Conservation (phyloP, 2,888 invertebrate genomes). For the Penaeus monodon region DNA sequence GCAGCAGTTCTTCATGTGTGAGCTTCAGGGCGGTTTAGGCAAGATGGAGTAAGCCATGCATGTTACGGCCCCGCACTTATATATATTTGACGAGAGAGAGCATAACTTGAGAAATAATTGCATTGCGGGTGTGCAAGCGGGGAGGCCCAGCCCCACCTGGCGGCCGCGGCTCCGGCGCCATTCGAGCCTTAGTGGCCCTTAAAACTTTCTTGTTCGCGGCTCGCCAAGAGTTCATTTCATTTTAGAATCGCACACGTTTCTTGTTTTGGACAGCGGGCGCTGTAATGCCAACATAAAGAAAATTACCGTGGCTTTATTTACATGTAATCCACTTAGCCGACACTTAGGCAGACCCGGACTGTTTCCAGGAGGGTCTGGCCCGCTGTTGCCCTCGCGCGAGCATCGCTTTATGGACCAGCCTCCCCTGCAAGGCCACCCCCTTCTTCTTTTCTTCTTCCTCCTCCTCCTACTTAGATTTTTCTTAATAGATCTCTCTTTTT, state of each 20-base stretch:
- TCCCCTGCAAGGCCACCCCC: neutral
- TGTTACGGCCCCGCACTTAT: no score
- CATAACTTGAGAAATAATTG: no score
- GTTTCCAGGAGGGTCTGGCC: constrained; percentile 37
- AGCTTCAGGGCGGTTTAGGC: no score
- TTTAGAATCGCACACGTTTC: constrained; percentile 55
- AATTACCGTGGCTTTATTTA: constrained; percentile 56
- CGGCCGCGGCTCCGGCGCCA: neutral
- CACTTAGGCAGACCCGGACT: constrained; percentile 47
- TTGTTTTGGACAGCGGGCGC: constrained; percentile 52
- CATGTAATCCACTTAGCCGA: constrained; percentile 57
- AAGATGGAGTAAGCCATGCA: no score
- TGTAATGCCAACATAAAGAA: constrained; percentile 56
- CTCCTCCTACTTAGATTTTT: no score
- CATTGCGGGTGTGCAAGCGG: no score
- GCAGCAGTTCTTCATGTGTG: no score
- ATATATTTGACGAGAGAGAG: no score
- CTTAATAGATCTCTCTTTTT: no score
- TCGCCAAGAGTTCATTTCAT: constrained; percentile 43
- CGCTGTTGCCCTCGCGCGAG: constrained; percentile 38
- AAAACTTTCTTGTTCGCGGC: neutral
- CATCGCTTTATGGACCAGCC: constrained; percentile 22
- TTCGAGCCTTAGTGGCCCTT: neutral
- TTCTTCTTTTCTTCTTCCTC: no score
- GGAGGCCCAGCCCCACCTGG: neutral